Evolutionary conservation across 2,797 vertebrate genomes (phyloP).

Genomic region (Danio aesculapii): DNA sequence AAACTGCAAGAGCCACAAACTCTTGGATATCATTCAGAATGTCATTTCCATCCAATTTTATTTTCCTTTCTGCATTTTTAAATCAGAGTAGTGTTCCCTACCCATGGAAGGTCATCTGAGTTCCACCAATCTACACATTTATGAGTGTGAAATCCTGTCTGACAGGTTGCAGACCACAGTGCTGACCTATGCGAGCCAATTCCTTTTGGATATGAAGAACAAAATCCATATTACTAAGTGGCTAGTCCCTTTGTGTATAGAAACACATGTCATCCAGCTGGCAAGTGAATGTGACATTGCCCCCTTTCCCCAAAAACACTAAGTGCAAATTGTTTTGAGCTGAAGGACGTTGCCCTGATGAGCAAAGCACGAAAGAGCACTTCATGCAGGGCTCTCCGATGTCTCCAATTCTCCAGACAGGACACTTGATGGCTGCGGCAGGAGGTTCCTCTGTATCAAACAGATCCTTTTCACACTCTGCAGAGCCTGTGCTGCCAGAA

Average conservation of each 20-base stretch:
- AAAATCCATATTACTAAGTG: slow-evolving; percentile 52
- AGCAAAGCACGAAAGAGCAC: slow-evolving; percentile 53
- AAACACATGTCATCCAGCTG: slow-evolving; percentile 47
- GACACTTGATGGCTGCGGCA: slow-evolving; percentile 54
- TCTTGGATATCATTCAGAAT: slow-evolving; percentile 11
- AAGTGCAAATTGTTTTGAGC: slow-evolving; percentile 50
- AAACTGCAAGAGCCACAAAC: slow-evolving; percentile 12
- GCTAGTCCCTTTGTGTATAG: slow-evolving; percentile 36
- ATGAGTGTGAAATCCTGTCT: slow-evolving; percentile 43
- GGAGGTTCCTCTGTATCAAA: slow-evolving; percentile 50
- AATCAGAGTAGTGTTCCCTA: slow-evolving; percentile 39
- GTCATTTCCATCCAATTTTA: not conserved
- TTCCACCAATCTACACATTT: slow-evolving; percentile 51
- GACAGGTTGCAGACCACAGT: slow-evolving; percentile 48
- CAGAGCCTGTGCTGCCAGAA: slow-evolving; percentile 50
- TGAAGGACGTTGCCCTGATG: slow-evolving; percentile 46
- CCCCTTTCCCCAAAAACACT: slow-evolving; percentile 49
- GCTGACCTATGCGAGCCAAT: slow-evolving; percentile 35
- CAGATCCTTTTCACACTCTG: slow-evolving; percentile 60
- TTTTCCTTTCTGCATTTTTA: slow-evolving; percentile 5
- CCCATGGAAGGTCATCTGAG: slow-evolving; percentile 42
- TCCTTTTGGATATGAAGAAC: slow-evolving; percentile 33
- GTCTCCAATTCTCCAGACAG: slow-evolving; percentile 45
- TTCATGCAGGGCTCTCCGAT: slow-evolving; percentile 43
- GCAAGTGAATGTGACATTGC: slow-evolving; percentile 50